phyloP scores from a whole-genome alignment of 2,113 vertebrate genomes.

The Tetraodon nigroviridis region DNA sequence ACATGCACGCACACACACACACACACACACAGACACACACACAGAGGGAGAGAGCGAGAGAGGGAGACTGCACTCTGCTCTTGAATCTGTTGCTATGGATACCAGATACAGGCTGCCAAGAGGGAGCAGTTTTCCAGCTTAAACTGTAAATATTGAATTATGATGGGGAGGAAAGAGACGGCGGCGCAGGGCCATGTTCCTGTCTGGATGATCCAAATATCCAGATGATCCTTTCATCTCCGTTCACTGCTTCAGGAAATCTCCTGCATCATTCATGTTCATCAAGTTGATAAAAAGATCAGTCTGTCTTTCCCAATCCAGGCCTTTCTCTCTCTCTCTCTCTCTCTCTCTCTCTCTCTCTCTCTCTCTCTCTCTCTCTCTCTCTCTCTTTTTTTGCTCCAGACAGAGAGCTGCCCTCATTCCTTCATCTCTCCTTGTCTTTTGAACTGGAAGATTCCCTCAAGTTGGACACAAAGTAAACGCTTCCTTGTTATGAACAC shows the following conservation, averaged over 20 bases:
- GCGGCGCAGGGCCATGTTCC: constrained; percentile 48
- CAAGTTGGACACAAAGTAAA: constrained; percentile 52
- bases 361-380: constrained; percentile 42
- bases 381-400: constrained; percentile 35
- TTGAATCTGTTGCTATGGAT: constrained; percentile 70
- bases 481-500: constrained; percentile 39
- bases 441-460: constrained; percentile 43
- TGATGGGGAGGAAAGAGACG: constrained; percentile 60
- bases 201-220: constrained; percentile 60
- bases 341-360: constrained; percentile 29
- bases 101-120: constrained; percentile 70
- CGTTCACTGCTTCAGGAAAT: constrained; percentile 61
- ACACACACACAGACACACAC: constrained; percentile 10
- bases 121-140: constrained; percentile 72
- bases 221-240: constrained; percentile 65
- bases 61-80: constrained; percentile 56
- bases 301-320: constrained; percentile 32
- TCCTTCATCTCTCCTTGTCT: constrained; percentile 44
- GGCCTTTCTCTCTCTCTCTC: constrained; percentile 45
- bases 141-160: constrained; percentile 76
- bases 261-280: constrained; percentile 59
- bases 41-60: constrained; percentile 13
- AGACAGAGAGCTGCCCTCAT: constrained; percentile 41
- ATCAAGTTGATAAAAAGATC: constrained; percentile 60
- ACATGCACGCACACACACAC: constrained; percentile 22